phyloP scores from a whole-genome alignment of 2,113 vertebrate species.

The Elaphurus davidianus region DNA sequence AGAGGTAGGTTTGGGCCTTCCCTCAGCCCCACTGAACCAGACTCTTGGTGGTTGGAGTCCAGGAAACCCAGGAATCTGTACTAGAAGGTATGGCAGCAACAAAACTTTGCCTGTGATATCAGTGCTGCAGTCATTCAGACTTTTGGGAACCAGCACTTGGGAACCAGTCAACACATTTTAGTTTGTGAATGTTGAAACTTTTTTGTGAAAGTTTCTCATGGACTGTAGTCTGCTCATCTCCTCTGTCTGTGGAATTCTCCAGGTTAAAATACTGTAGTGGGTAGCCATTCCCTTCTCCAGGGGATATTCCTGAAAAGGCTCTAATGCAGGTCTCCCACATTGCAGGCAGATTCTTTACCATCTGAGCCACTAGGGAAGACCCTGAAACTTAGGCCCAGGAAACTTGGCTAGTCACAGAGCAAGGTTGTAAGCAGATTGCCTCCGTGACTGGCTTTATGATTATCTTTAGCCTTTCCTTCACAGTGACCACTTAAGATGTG shows the following conservation, averaged over 20 bases:
- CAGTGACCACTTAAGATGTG: not conserved
- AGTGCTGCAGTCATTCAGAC: not conserved
- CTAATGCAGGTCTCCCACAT: not conserved
- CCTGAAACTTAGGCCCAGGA: not conserved
- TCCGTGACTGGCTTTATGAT: not conserved
- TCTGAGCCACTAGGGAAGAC: not conserved
- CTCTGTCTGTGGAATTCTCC: not conserved
- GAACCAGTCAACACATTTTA: not conserved
- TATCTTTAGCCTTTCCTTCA: not conserved
- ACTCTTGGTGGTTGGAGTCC: not conserved
- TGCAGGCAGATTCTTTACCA: not conserved
- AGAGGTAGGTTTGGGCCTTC: not conserved
- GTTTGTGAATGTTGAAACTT: not conserved
- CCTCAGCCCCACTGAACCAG: not conserved
- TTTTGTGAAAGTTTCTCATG: not conserved
- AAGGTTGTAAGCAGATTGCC: not conserved
- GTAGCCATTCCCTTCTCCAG: not conserved
- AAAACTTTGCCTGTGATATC: not conserved
- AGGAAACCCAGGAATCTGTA: not conserved
- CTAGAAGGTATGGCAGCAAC: not conserved
- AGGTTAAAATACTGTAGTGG: not conserved
- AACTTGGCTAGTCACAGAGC: not conserved
- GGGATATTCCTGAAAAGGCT: not conserved
- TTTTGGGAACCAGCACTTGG: not conserved
- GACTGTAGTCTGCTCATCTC: not conserved